phyloP scores from a whole-genome alignment of 37 sponge, comb jelly and placozoan species.

The Oopsacas minuta region DNA sequence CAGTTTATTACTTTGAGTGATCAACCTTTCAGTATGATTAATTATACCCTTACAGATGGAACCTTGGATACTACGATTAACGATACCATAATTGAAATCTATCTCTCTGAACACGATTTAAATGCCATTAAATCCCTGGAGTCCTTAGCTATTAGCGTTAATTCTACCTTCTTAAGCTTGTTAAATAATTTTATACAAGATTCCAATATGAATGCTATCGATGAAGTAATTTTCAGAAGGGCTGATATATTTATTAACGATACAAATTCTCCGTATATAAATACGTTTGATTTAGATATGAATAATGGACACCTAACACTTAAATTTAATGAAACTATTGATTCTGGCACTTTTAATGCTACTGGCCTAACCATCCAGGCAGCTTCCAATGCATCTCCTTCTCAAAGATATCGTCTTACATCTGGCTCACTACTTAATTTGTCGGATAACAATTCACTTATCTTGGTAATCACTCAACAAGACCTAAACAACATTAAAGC shows the following conservation, averaged over 20 bases:
- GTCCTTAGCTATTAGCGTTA: conserved; percentile 25
- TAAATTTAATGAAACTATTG: conserved; percentile 63
- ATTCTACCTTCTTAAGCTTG: conserved; percentile 37
- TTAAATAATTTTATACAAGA: conserved; percentile 46
- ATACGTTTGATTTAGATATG: conserved; percentile 56
- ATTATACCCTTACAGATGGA: conserved; percentile 1
- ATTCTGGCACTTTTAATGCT: conserved; percentile 20
- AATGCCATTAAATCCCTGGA: conserved; percentile 50
- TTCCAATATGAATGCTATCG: conserved; percentile 57
- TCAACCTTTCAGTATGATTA: conserved; percentile 27
- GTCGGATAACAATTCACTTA: not conserved
- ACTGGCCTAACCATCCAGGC: not conserved
- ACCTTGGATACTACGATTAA: conserved; percentile 16
- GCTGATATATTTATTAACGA: conserved; percentile 29
- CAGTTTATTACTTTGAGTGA: conserved; percentile 42
- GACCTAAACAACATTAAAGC: conserved; percentile 21
- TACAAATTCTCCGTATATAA: conserved; percentile 39
- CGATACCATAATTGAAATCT: conserved; percentile 28
- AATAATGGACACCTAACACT: conserved; percentile 43
- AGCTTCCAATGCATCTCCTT: not conserved
- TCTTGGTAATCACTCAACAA: not conserved
- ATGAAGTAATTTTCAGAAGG: not conserved
- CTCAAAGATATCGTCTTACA: not conserved
- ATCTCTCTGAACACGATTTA: conserved; percentile 35
- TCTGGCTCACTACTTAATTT: not conserved